Base-by-base conservation (phyloP, 2,797 vertebrate species). In the Percopsis omiscomaycus region DNA sequence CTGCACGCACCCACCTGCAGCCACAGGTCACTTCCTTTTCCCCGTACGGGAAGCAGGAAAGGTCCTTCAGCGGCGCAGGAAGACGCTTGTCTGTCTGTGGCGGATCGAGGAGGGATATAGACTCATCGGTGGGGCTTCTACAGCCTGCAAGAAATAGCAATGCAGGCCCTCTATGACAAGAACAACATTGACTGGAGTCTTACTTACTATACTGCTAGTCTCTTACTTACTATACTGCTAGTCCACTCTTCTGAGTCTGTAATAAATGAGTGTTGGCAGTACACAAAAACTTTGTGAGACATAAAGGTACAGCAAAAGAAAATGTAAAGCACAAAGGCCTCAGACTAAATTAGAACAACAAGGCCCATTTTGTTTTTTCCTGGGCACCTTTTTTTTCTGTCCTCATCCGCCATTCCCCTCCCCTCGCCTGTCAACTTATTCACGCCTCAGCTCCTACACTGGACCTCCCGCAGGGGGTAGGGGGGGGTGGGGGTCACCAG, bases 11-110 rank as follows among this genome's bases (percentile, higher is more conserved):
- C 88, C 67, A 62, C 78, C 74, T 71, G 75, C 81, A 80, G 88
- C 86, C 85, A 77, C 84, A 91, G 88, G 86, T 90, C 79, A 82
- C 89, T 92, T 91, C 90, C 92, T 86, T 88, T 93, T 89, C 89
- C 22, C 92, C 91, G 82, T 87, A 86, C 71, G 77, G 86, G 80
- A 77, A 83, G 84, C 83, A 80, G 80, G 71, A 86, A 84, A 67
- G 81, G 70, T 80, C 88, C 75, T 83, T 92, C 79, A 83, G 74
- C 86, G 86, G 84, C 78, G 79, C 88, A 81, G 84, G 84, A 89
- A 81, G 61, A 80, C 56, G 49, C 62, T 4, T 3, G 60, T 77
- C 28, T 74, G 69, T 75, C 86, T 81, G 68, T 69, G 5, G 58
- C 61, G 58, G 75, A 75, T 60, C 60, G 63, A 61, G 82, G 63